These are phyloP conservation scores for Syncerus caffer DNA, from an alignment of 2,797 vertebrate species.

Conservation along the genomic window DNA sequence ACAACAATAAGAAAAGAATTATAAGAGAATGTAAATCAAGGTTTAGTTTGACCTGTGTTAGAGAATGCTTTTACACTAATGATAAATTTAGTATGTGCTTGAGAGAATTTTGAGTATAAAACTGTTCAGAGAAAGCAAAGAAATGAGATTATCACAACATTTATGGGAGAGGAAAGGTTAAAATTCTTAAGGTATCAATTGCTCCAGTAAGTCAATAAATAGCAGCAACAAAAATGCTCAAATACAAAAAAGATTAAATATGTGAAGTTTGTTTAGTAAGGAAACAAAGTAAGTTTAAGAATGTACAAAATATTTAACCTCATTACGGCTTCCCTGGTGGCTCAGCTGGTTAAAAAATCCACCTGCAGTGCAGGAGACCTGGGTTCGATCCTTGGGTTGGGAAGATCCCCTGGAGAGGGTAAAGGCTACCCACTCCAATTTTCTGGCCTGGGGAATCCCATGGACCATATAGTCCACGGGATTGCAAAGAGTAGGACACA, in stretches of 20 bases:
- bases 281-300: neutral
- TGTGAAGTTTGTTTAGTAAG: neutral
- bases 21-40: neutral
- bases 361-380: neutral
- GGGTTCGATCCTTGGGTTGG: neutral
- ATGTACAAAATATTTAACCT: neutral
- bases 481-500: fast-evolving
- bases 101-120: neutral
- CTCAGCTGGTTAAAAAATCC: neutral
- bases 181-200: neutral
- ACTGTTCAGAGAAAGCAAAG: neutral
- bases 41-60: neutral
- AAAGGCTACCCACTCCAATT: neutral
- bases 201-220: neutral
- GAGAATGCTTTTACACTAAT: neutral
- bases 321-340: neutral
- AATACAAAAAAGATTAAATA: neutral
- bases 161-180: neutral
- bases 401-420: neutral
- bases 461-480: neutral
- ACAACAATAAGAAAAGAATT: no score
- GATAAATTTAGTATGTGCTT: fast-evolving
- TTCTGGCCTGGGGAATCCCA: neutral
- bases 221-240: neutral
- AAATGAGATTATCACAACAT: neutral